Percentiles rank a stretch among this genome's conserved stretches.
These are phyloP conservation scores for Trigoniulus corallinus DNA, from an alignment of 1,140 invertebrate species.

Conservation along the genomic window DNA sequence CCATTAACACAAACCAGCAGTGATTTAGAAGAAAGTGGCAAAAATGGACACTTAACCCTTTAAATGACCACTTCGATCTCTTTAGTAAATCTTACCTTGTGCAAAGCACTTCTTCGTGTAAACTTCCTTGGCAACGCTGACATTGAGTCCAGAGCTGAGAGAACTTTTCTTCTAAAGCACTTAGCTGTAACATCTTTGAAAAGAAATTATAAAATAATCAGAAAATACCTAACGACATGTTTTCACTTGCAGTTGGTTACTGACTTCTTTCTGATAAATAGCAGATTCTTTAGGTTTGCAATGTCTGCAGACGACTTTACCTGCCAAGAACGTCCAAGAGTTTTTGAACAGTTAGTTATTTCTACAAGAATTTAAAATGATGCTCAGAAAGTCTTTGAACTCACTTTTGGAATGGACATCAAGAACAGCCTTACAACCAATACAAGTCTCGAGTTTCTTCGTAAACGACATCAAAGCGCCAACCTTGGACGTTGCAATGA, in stretches of 20 bases:
- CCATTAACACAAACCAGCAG: no score
- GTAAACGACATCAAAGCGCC: slow-evolving; percentile 86
- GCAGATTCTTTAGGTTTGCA: slow-evolving; percentile 64
- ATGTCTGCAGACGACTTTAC: slow-evolving; percentile 57
- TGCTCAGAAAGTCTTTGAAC: background rate
- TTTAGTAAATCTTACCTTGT: slow-evolving; percentile 53
- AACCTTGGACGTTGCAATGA: slow-evolving; percentile 86
- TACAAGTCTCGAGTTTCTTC: slow-evolving; percentile 75
- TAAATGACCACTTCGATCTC: no score
- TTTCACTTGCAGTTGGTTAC: background rate
- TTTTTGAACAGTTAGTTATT: background rate
- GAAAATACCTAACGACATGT: background rate
- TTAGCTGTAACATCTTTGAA: slow-evolving; percentile 35
- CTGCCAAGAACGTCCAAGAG: slow-evolving; percentile 9
- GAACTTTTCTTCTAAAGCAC: slow-evolving; percentile 75
- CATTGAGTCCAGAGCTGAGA: slow-evolving; percentile 92
- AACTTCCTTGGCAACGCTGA: slow-evolving; percentile 91
- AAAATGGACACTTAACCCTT: no score
- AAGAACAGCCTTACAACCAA: slow-evolving; percentile 85
- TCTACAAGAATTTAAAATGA: background rate
- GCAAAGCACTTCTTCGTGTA: slow-evolving; percentile 96
- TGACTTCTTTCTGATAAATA: slow-evolving; percentile 65
- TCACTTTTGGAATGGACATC: background rate
- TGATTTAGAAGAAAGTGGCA: no score
- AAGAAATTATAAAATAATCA: background rate